Conservation (phyloP, 2,113 vertebrate genomes). For the Rhinolophus sinicus region DNA sequence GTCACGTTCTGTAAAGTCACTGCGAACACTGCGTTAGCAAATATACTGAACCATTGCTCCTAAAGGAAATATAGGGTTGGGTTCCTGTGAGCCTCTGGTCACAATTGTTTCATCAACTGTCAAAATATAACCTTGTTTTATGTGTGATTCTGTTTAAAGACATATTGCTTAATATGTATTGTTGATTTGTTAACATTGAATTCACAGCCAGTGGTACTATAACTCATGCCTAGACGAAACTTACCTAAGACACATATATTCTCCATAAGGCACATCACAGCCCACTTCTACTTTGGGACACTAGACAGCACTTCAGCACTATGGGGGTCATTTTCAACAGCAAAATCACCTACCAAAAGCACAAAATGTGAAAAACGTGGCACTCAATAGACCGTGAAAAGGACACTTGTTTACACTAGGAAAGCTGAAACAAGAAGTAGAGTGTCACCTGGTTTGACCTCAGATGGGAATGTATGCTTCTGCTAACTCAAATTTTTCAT, state of each 20-base stretch:
- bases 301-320: background rate
- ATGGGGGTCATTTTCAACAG: background rate
- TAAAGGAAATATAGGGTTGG: background rate
- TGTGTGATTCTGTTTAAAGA: constrained; percentile 35
- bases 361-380: background rate
- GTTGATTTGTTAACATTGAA: background rate
- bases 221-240: background rate
- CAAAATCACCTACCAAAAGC: background rate
- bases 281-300: background rate
- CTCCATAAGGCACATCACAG: background rate
- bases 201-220: background rate
- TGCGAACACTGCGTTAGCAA: background rate
- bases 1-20: background rate
- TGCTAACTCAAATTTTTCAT: background rate
- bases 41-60: background rate
- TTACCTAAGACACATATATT: background rate
- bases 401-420: background rate
- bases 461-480: background rate
- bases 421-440: background rate
- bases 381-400: background rate
- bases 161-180: background rate
- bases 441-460: background rate
- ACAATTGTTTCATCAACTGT: background rate
- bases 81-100: background rate
- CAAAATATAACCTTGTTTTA: background rate